These are phyloP conservation scores for Hemicentrotus pulcherrimus DNA, from an alignment of 35 echinoderm and acorn worm species.

Conservation along the genomic window DNA sequence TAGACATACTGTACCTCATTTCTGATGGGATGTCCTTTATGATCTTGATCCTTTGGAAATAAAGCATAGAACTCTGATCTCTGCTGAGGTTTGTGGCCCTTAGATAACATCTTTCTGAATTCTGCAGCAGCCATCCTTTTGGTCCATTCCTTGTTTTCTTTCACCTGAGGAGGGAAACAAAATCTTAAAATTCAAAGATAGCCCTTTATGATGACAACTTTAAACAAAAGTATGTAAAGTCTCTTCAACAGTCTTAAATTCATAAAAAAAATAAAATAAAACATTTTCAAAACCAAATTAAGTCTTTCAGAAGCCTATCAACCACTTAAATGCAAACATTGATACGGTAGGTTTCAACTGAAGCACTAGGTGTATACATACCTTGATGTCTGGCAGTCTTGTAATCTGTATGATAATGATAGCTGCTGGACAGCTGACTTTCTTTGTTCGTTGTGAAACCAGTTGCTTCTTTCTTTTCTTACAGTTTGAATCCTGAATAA, in stretches of 20 bases:
- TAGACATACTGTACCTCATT: neutral
- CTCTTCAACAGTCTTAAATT: too few relatives aligned
- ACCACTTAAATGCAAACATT: too few relatives aligned
- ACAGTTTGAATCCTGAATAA: neutral
- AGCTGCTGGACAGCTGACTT: constrained; percentile 16
- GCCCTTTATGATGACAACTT: neutral
- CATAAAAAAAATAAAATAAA: too few relatives aligned
- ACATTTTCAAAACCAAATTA: too few relatives aligned
- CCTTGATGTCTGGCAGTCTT: constrained; percentile 16
- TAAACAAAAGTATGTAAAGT: too few relatives aligned
- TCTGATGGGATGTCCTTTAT: constrained; percentile 16
- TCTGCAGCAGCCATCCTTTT: constrained; percentile 26
- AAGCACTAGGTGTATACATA: neutral
- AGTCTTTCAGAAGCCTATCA: too few relatives aligned
- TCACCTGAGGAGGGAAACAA: neutral
- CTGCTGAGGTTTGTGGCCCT: neutral
- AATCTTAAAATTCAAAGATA: neutral
- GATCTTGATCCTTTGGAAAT: constrained; percentile 21
- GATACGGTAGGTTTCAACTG: too few relatives aligned
- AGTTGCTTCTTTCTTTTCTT: constrained; percentile 32
- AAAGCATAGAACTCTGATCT: constrained; percentile 13
- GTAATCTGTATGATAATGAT: constrained; percentile 29
- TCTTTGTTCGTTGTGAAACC: neutral
- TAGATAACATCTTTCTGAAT: neutral
- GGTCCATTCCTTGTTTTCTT: constrained; percentile 40